A percentile compares a stretch with the other conserved stretches of the same genome.
Evolutionary conservation across 2,797 vertebrate species (phyloP).

Genomic region (Rhinatrema bivittatum): DNA sequence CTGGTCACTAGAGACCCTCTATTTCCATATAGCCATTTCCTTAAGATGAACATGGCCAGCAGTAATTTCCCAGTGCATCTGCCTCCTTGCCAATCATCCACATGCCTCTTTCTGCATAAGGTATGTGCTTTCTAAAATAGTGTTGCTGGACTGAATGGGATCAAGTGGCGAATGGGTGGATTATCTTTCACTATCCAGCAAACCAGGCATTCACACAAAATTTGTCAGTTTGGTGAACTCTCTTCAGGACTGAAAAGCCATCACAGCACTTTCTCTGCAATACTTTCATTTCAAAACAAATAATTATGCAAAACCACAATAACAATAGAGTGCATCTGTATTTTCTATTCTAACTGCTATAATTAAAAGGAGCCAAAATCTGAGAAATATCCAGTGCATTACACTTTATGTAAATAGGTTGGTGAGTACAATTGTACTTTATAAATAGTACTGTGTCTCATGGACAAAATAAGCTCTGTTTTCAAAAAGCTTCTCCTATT

Average conservation of each 20-base stretch:
- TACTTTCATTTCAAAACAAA: slow-evolving; percentile 30
- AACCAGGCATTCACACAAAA: slow-evolving; percentile 63
- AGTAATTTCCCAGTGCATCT: slow-evolving; percentile 56
- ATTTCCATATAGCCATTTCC: slow-evolving; percentile 66
- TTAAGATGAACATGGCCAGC: slow-evolving; percentile 64
- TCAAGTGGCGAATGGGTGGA: slow-evolving; percentile 50
- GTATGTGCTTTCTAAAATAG: slow-evolving; percentile 88
- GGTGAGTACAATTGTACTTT: too few species aligned
- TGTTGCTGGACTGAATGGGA: slow-evolving; percentile 65
- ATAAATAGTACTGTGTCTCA: too few species aligned
- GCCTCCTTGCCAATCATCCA: slow-evolving; percentile 65
- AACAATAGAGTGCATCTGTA: neutral
- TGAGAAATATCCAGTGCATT: neutral
- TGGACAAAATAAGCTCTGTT: too few species aligned
- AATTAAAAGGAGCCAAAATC: neutral
- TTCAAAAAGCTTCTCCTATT: too few species aligned
- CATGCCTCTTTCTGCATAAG: slow-evolving; percentile 74
- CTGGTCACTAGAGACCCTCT: slow-evolving; percentile 41
- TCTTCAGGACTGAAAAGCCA: slow-evolving; percentile 27
- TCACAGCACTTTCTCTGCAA: slow-evolving; percentile 27
- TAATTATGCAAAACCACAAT: slow-evolving; percentile 3
- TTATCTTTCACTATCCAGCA: slow-evolving; percentile 68
- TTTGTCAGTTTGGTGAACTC: slow-evolving; percentile 37
- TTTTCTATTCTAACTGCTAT: too few species aligned
- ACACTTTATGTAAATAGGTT: neutral